A percentile compares a stretch with the other conserved stretches of the same genome.
phyloP scores from a whole-genome alignment of 2,888 invertebrate species.

The Limenitis camilla region DNA sequence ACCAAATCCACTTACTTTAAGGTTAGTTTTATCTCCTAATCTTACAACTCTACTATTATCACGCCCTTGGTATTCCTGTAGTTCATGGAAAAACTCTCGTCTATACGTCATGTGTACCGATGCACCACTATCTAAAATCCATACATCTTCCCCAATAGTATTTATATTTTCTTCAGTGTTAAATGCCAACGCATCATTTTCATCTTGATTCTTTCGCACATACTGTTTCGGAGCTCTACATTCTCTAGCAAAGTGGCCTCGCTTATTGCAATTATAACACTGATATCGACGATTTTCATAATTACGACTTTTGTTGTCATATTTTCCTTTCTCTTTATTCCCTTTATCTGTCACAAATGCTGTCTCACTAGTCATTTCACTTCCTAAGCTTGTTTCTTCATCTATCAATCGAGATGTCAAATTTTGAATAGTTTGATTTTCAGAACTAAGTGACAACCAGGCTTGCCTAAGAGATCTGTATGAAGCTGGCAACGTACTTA shows the following conservation, averaged over 20 bases:
- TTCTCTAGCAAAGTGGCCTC: slow-evolving; percentile 29
- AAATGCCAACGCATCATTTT: slow-evolving; percentile 28
- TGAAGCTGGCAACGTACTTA: slow-evolving; percentile 27
- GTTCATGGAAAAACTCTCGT: not conserved
- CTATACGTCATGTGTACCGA: not conserved
- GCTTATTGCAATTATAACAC: slow-evolving; percentile 30
- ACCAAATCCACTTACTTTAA: slow-evolving; percentile 28
- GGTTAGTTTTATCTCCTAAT: slow-evolving; percentile 26
- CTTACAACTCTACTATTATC: slow-evolving; percentile 11
- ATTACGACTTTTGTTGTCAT: slow-evolving; percentile 21
- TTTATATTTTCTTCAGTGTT: slow-evolving; percentile 8
- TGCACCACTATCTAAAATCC: slow-evolving; percentile 27
- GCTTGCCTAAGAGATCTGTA: slow-evolving; percentile 28
- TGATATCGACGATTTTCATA: too few relatives aligned
- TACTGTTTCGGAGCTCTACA: slow-evolving; percentile 22
- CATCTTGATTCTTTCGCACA: slow-evolving; percentile 13
- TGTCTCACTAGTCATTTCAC: slow-evolving; percentile 13
- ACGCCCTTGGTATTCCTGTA: not conserved
- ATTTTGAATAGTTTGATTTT: slow-evolving; percentile 21
- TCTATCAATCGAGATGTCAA: slow-evolving; percentile 27
- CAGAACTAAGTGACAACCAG: slow-evolving; percentile 28
- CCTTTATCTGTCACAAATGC: not conserved
- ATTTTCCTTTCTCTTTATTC: not conserved
- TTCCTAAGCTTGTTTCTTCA: slow-evolving; percentile 22
- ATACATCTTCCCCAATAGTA: slow-evolving; percentile 7